Conservation (phyloP, 2,888 invertebrate species). For the Tenthredo notha region DNA sequence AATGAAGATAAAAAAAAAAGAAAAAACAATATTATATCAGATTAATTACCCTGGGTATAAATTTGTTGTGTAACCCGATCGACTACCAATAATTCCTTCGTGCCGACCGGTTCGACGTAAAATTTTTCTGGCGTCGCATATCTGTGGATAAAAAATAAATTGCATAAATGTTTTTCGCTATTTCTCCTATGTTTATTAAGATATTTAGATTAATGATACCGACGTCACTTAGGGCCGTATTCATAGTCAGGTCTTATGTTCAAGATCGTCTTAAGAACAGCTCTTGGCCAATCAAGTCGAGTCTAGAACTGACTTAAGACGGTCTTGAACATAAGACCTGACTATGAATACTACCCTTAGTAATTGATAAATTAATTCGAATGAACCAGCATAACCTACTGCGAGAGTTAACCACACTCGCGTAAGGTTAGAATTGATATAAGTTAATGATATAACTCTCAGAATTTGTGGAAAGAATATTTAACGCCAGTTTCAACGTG, state of each 20-base stretch:
- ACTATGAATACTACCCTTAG: too few relatives aligned
- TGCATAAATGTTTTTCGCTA: background rate
- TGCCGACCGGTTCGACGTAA: conserved; percentile 90
- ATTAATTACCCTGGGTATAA: conserved; percentile 83
- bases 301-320: too few relatives aligned
- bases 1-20: background rate
- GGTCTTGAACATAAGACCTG: too few relatives aligned
- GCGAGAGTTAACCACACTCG: conserved; percentile 64
- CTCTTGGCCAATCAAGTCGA: too few relatives aligned
- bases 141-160: conserved; percentile 76
- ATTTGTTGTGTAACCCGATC: conserved; percentile 90
- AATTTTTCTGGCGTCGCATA: conserved; percentile 95
- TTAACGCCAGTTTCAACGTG: background rate
- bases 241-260: too few relatives aligned
- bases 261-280: too few relatives aligned
- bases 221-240: too few relatives aligned
- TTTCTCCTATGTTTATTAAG: background rate
- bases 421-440: conserved; percentile 48
- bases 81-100: conserved; percentile 89
- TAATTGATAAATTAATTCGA: conserved; percentile 31
- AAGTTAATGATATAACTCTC: background rate
- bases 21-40: background rate
- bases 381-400: conserved; percentile 60
- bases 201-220: conserved; percentile 52
- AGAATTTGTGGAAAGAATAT: background rate